Conservation (phyloP, 2,797 vertebrate genomes). For the Holocentrus rufus region DNA sequence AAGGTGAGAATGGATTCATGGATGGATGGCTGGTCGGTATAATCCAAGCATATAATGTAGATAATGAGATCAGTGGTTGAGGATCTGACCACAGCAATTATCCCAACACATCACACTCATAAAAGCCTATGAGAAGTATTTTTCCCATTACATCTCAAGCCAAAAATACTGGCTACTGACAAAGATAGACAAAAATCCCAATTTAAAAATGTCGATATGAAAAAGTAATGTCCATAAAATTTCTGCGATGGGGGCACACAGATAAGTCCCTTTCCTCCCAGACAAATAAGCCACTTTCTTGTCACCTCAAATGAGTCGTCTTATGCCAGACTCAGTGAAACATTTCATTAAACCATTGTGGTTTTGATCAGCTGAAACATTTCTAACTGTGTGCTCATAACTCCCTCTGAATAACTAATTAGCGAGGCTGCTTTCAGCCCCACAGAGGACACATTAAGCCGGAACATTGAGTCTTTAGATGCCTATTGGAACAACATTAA, state of each 20-base stretch:
- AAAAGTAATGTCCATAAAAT: too few species aligned
- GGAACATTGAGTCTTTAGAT: constrained; percentile 46
- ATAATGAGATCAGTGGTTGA: too few species aligned
- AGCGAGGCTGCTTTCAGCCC: constrained; percentile 40
- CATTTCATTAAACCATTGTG: constrained; percentile 27
- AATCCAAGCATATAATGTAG: background rate
- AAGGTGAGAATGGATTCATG: constrained; percentile 82
- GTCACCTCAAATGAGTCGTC: constrained; percentile 26
- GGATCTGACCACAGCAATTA: too few species aligned
- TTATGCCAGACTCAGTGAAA: constrained; percentile 3
- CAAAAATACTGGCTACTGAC: too few species aligned
- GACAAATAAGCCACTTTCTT: background rate
- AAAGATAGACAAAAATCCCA: too few species aligned
- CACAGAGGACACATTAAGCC: constrained; percentile 56
- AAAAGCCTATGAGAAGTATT: too few species aligned
- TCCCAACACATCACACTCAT: too few species aligned
- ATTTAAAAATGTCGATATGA: too few species aligned
- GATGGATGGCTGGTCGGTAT: background rate
- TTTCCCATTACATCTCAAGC: too few species aligned
- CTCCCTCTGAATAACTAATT: constrained; percentile 58
- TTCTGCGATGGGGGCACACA: background rate
- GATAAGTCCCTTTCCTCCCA: background rate
- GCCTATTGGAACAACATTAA: constrained; percentile 64
- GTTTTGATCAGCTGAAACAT: constrained; percentile 53
- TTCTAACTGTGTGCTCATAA: constrained; percentile 42